A percentile compares a stretch with the other conserved stretches of the same genome.
phyloP scores from a whole-genome alignment of 2,888 invertebrate genomes.

The Andrena hattorfiana region DNA sequence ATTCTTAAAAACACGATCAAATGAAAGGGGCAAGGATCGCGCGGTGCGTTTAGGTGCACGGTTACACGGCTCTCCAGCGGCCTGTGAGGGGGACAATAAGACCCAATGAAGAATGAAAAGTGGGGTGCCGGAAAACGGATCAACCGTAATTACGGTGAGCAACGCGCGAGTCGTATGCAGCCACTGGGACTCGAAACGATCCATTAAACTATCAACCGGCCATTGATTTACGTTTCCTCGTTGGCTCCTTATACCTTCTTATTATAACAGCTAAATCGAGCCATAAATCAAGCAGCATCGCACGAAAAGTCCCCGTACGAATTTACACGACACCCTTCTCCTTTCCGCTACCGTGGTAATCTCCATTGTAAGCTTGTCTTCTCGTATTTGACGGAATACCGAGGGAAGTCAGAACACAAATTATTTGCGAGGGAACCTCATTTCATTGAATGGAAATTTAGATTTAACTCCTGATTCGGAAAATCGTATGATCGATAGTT shows the following conservation, averaged over 20 bases:
- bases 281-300: constrained; percentile 57
- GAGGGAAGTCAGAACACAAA: not conserved
- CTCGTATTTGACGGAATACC: not conserved
- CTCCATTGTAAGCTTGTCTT: constrained; percentile 8
- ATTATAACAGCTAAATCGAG: constrained; percentile 63
- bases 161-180: constrained; percentile 41
- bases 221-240: constrained; percentile 68
- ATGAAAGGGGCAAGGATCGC: not conserved
- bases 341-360: not conserved
- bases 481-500: not conserved
- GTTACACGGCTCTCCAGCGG: not conserved
- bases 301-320: constrained; percentile 49
- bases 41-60: not conserved
- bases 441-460: not conserved
- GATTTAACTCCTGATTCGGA: not conserved
- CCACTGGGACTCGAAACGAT: constrained; percentile 55
- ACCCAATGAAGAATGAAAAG: constrained; percentile 42
- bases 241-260: constrained; percentile 49
- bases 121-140: constrained; percentile 52
- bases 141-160: constrained; percentile 54
- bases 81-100: constrained; percentile 5
- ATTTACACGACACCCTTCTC: constrained; percentile 34
- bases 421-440: not conserved
- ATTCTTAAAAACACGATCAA: constrained; percentile 9
- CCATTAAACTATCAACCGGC: constrained; percentile 66